Conservation (phyloP, 1,140 invertebrate genomes). For the Aethina tumida region DNA sequence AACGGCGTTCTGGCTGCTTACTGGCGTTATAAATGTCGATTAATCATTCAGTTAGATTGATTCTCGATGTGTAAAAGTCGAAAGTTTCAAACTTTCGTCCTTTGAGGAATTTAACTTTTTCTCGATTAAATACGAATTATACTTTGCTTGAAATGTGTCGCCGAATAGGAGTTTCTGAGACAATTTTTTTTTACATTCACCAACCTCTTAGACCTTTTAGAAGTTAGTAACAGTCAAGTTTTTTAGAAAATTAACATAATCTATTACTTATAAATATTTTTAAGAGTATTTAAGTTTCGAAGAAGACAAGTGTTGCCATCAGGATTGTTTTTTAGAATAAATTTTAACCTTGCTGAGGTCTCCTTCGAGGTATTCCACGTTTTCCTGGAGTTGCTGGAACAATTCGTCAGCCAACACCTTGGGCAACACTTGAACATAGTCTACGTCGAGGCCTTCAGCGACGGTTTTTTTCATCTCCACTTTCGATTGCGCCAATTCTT, state of each 20-base stretch:
- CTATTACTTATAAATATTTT: background rate
- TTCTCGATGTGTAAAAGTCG: no score
- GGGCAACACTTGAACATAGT: slow-evolving; percentile 41
- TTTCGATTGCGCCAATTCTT: slow-evolving; percentile 6
- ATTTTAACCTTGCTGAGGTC: slow-evolving; percentile 45
- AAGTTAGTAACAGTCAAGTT: background rate
- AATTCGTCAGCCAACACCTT: slow-evolving; percentile 35
- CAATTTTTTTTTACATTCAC: background rate
- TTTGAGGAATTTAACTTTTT: no score
- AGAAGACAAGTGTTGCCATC: background rate
- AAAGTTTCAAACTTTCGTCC: no score
- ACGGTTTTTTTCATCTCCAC: slow-evolving; percentile 7
- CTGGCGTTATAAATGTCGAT: no score
- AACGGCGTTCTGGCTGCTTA: no score
- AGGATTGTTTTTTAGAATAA: slow-evolving; percentile 1
- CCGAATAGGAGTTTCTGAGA: background rate
- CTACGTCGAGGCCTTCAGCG: slow-evolving; percentile 40
- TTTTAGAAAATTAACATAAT: background rate
- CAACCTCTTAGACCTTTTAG: no score
- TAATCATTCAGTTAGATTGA: no score
- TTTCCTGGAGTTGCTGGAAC: slow-evolving; percentile 41
- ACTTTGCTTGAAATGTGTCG: no score
- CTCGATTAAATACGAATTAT: no score
- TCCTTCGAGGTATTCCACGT: slow-evolving; percentile 48
- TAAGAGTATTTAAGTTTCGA: background rate